Percentiles rank a stretch among this genome's conserved stretches.
These are phyloP conservation scores for Noctua comes DNA, from an alignment of 2,888 invertebrate species.

Conservation along the genomic window DNA sequence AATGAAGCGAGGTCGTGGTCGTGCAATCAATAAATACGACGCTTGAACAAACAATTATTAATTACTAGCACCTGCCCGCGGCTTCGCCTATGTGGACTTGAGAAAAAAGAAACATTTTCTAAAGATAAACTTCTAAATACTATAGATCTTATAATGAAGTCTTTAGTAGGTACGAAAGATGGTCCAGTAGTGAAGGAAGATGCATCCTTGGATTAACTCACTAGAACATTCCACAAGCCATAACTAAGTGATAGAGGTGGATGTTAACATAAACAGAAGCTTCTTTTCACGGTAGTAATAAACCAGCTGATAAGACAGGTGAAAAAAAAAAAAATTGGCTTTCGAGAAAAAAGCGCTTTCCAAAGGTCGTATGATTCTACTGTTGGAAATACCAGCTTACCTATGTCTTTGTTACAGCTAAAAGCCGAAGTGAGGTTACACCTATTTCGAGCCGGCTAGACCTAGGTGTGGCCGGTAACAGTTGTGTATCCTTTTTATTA, in stretches of 20 bases:
- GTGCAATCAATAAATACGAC: slow-evolving; percentile 65
- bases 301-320: not conserved
- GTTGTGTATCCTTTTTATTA: too few relatives aligned
- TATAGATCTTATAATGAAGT: not conserved
- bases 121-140: not conserved
- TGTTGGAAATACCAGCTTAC: not conserved
- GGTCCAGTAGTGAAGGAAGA: not conserved
- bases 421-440: too few relatives aligned
- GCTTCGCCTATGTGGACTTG: slow-evolving; percentile 12
- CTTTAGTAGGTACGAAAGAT: not conserved
- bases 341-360: not conserved
- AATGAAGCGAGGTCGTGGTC: slow-evolving; percentile 63
- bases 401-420: too few relatives aligned
- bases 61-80: slow-evolving; percentile 51
- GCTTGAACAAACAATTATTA: slow-evolving; percentile 68
- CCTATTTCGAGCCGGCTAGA: too few relatives aligned
- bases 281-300: not conserved
- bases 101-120: not conserved
- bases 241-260: not conserved
- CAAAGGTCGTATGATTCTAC: not conserved
- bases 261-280: not conserved
- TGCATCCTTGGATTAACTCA: not conserved
- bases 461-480: too few relatives aligned
- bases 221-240: not conserved
- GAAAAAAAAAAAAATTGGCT: not conserved